These are phyloP conservation scores for Cisticola juncidis DNA, from an alignment of 2,113 vertebrate genomes.

Conservation along the genomic window DNA sequence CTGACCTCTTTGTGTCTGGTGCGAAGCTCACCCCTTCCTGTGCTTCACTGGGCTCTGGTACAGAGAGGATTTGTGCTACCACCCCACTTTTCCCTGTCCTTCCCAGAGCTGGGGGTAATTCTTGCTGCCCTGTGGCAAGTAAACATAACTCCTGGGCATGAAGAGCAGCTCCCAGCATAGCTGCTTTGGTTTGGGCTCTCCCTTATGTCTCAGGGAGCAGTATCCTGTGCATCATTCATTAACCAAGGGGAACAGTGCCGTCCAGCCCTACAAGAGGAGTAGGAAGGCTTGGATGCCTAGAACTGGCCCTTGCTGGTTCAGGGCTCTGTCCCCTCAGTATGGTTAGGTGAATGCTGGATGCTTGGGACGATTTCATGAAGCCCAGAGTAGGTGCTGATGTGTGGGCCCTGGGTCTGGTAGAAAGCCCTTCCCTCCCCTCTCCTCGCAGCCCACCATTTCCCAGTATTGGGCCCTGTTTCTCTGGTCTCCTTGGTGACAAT, in stretches of 20 bases:
- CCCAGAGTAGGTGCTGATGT: background rate
- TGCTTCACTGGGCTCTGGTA: background rate
- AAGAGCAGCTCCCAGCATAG: background rate
- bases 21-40: background rate
- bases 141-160: background rate
- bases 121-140: background rate
- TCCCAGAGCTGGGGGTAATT: background rate
- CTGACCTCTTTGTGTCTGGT: background rate
- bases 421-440: background rate
- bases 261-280: background rate
- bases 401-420: background rate
- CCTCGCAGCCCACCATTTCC: background rate
- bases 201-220: background rate
- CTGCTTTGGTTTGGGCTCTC: background rate
- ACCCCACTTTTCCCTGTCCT: background rate
- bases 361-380: no score
- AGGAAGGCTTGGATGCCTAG: background rate
- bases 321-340: background rate
- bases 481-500: conserved; percentile 57
- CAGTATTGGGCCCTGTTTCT: background rate
- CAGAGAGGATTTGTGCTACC: background rate
- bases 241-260: background rate
- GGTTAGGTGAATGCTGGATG: no score
- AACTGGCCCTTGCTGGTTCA: background rate
- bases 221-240: rapidly evolving